Evolutionary conservation across 2,797 vertebrate genomes (phyloP).

Genomic region (Thunnus albacares): DNA sequence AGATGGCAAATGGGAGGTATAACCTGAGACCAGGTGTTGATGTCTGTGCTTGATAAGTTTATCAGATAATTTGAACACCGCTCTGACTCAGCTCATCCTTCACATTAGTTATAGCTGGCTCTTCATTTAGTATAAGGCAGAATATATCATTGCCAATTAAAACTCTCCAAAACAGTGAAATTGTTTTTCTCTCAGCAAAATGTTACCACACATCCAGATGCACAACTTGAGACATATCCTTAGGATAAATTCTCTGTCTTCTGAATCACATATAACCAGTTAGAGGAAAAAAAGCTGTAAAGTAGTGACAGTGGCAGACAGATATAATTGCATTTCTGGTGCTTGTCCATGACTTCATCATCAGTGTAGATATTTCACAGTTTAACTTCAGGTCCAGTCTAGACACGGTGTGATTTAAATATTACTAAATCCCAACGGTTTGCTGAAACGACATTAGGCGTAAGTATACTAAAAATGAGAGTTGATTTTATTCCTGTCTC

Average conservation of each 20-base stretch:
- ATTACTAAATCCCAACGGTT: not conserved
- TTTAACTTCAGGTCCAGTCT: not conserved
- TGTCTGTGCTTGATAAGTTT: not conserved
- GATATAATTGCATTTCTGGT: conserved; percentile 1
- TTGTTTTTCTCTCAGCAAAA: too few species aligned
- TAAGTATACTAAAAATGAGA: not conserved
- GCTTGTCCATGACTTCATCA: not conserved
- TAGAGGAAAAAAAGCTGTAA: not conserved
- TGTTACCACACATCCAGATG: too few species aligned
- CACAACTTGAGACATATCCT: too few species aligned
- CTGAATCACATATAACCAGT: not conserved
- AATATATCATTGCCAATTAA: too few species aligned
- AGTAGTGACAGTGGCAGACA: not conserved
- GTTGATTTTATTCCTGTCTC: conserved; percentile 12
- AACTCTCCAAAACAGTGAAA: too few species aligned
- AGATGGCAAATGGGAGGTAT: too few species aligned
- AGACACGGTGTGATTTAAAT: conserved; percentile 6
- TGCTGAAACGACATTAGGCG: not conserved
- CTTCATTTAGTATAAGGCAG: too few species aligned
- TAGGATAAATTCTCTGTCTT: too few species aligned
- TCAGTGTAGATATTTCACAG: not conserved
- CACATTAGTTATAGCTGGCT: not conserved
- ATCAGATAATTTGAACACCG: not conserved
- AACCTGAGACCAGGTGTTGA: not conserved
- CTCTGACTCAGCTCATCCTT: not conserved